Evolutionary conservation across 2,888 invertebrate species (phyloP).

Genomic region (Phrixothrix hirtus): DNA sequence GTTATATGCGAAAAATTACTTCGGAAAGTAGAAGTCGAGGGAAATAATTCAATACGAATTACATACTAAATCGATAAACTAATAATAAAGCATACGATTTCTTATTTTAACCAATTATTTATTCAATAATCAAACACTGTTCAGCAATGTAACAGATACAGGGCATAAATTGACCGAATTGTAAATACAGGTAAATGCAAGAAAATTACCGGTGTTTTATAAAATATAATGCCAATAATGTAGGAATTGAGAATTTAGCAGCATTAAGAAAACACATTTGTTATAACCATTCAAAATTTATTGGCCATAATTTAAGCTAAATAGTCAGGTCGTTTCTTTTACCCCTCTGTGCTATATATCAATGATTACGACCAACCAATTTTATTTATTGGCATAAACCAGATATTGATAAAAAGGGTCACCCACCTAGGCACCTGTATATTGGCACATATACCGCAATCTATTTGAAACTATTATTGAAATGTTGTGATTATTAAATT

Average conservation of each 20-base stretch:
- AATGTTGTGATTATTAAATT: no score
- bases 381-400: conserved; percentile 38
- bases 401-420: conserved; percentile 34
- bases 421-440: conserved; percentile 28
- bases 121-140: not conserved
- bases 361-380: conserved; percentile 35
- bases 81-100: no score
- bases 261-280: conserved; percentile 30
- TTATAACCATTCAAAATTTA: conserved; percentile 34
- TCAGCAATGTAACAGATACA: not conserved
- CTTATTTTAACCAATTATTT: not conserved
- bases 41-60: no score
- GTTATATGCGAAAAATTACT: conserved; percentile 9
- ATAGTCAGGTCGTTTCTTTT: conserved; percentile 29
- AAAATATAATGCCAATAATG: not conserved
- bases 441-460: no score
- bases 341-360: conserved; percentile 34
- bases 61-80: no score
- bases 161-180: not conserved
- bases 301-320: conserved; percentile 35
- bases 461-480: no score
- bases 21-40: no score
- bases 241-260: conserved; percentile 20
- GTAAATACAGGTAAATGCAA: not conserved
- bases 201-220: conserved; percentile 16